Evolutionary conservation across 2,888 invertebrate genomes (phyloP).

Genomic region (Patella pellucida): DNA sequence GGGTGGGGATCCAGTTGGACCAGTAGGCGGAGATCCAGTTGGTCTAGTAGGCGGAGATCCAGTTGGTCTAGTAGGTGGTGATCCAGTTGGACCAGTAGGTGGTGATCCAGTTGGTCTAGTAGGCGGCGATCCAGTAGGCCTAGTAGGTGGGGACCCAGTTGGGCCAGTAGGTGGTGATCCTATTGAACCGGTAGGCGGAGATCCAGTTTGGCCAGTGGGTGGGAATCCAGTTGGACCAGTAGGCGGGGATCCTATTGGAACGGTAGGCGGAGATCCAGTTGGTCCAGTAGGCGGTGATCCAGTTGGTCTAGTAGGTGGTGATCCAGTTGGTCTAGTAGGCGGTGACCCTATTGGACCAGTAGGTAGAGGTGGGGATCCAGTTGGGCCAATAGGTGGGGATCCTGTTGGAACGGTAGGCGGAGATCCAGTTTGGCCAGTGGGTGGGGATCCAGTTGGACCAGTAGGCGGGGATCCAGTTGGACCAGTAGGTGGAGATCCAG

Average conservation of each 20-base stretch:
- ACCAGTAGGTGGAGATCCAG: background rate
- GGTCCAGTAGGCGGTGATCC: background rate
- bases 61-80: no score
- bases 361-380: no score
- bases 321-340: background rate
- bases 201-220: background rate
- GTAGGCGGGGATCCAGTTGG: no score
- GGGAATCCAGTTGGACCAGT: background rate
- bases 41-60: no score
- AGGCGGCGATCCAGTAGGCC: no score
- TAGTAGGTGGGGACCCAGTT: background rate
- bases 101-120: no score
- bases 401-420: no score
- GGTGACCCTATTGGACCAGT: background rate
- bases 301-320: background rate
- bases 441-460: background rate
- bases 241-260: background rate
- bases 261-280: background rate
- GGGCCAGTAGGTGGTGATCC: background rate
- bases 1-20: background rate
- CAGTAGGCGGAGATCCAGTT: no score
- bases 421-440: no score
- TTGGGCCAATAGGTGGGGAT: background rate
- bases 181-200: background rate
- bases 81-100: no score